Base-by-base conservation (phyloP, 53 echinoderm and acorn worm genomes). In the Astropecten irregularis region DNA sequence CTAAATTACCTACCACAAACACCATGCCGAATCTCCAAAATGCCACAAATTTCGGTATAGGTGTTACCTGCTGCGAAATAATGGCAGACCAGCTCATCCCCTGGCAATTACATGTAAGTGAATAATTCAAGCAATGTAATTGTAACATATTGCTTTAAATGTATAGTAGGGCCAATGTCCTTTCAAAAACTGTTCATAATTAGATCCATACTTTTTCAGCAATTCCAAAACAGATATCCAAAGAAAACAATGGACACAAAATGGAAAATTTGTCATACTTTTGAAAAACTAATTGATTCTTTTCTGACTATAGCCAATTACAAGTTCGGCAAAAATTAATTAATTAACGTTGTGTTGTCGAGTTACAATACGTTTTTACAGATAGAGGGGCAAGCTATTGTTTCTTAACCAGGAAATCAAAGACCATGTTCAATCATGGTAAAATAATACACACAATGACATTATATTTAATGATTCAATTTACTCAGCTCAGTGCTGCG, bases 1-100 rank as follows among this genome's bases (percentile, higher is more conserved):
- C 16, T 51, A 58, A 28, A 58, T 58, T 58, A 58, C 59, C 59
- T 58, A 31, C 59, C 28, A 58, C 59, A 31, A 9, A 11, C 2
- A 58, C 59, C 59, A 58, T 58, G 59, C 13, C 10, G 59, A 30
- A 58, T 58, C 59, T 58, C 59, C 28, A 58, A 58, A 58, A 28
- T 58, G 29, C 59, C 59, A 58, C 59, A 58, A 30, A 58, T 58
- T 58, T 58, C 59, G 11, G 9, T 28, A 58, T 58, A 58, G 30
- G 59, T 58, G 59, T 58, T 30, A 58, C 59, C 59, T 28, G 59
- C 59, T 11, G 59, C 59, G 31, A 58, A n/a, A n/a, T n/a, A n/a
- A n/a, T n/a, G n/a, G n/a, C n/a, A n/a, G n/a, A n/a, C n/a, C n/a
- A n/a, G n/a, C 2, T 58, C 29, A 30, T 58, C 28, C 13, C 59